Evolutionary conservation across 2,888 invertebrate species (phyloP).

Genomic region (Acrobasis repandana): DNA sequence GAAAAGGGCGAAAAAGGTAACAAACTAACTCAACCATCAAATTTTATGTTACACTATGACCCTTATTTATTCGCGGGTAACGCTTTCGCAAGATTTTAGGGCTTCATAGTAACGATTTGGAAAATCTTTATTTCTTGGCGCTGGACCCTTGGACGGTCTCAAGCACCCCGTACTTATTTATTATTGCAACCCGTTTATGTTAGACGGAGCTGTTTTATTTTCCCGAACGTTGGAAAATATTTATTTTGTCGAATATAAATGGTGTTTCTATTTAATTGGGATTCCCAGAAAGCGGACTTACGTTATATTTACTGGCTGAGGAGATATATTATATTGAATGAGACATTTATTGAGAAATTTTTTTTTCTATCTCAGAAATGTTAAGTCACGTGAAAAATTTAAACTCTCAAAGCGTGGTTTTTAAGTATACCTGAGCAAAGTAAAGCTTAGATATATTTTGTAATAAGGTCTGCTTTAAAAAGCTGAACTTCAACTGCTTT

Average conservation of each 20-base stretch:
- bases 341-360: too few relatives aligned
- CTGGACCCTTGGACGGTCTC: conserved; percentile 56
- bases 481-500: not conserved
- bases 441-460: too few relatives aligned
- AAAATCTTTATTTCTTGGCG: conserved; percentile 73
- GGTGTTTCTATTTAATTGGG: conserved; percentile 1
- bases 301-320: too few relatives aligned
- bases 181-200: conserved; percentile 65
- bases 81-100: conserved; percentile 74
- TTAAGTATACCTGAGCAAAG: not conserved
- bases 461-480: too few relatives aligned
- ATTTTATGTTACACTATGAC: conserved; percentile 79
- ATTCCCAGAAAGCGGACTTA: not conserved
- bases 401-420: not conserved
- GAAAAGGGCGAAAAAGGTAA: conserved; percentile 90
- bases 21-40: conserved; percentile 76
- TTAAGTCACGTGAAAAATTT: too few relatives aligned
- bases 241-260: not conserved
- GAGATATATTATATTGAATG: too few relatives aligned
- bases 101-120: conserved; percentile 73
- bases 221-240: conserved; percentile 31
- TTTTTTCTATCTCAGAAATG: too few relatives aligned
- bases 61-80: conserved; percentile 73
- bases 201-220: conserved; percentile 54
- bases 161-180: conserved; percentile 61